These are phyloP conservation scores for Antennarius maculatus DNA, from an alignment of 2,797 vertebrate species.

Conservation along the genomic window DNA sequence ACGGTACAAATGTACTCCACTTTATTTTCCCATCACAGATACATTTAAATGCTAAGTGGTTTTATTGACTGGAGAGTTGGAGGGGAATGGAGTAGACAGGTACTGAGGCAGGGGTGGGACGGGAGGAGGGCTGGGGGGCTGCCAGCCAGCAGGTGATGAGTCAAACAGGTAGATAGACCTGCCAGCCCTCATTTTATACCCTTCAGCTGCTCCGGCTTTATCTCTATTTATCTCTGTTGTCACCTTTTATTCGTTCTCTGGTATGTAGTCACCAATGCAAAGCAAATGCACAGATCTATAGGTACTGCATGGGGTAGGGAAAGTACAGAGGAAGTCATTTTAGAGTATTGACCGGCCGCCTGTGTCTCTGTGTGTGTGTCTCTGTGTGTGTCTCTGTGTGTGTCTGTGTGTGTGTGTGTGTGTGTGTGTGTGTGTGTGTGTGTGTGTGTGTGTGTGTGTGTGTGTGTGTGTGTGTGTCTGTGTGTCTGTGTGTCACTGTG, in stretches of 20 bases:
- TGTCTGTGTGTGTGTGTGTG: constrained; percentile 53
- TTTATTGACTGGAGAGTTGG: constrained; percentile 76
- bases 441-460: constrained; percentile 53
- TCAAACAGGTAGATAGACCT: constrained; percentile 59
- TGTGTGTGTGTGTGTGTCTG: constrained; percentile 53
- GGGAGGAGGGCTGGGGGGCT: constrained; percentile 39
- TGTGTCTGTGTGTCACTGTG: constrained; percentile 39
- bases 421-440: constrained; percentile 53
- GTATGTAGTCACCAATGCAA: constrained; percentile 53
- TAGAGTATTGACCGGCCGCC: constrained; percentile 52
- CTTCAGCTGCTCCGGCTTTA: constrained; percentile 45
- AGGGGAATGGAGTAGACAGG: constrained; percentile 65
- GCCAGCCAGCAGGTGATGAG: constrained; percentile 57
- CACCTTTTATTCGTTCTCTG: constrained; percentile 43
- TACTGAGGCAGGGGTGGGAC: constrained; percentile 44
- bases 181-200: constrained; percentile 64
- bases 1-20: constrained; percentile 71
- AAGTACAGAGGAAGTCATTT: constrained; percentile 56
- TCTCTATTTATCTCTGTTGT: constrained; percentile 25
- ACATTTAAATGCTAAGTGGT: constrained; percentile 81
- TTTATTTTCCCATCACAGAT: constrained; percentile 78
- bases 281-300: constrained; percentile 54
- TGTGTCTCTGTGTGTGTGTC: constrained; percentile 48
- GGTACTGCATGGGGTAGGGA: constrained; percentile 34
- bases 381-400: constrained; percentile 21